Evolutionary conservation across 2,888 invertebrate genomes (phyloP).

Genomic region (Pseudanteris insignis): DNA sequence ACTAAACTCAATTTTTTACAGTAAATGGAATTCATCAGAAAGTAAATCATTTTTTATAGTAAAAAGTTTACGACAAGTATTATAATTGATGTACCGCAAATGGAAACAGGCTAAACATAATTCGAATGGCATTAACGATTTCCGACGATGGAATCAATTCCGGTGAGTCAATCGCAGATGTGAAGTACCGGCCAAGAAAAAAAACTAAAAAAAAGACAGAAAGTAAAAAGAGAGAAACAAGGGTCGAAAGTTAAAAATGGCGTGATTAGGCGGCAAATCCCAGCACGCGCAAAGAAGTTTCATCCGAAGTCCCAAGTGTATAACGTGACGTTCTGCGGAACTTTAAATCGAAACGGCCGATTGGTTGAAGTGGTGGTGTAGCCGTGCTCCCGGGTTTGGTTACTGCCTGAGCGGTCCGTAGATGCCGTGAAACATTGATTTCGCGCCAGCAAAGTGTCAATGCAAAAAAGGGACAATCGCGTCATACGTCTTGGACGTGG

Average conservation of each 20-base stretch:
- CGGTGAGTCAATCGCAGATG: too few species aligned
- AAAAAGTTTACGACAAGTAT: too few species aligned
- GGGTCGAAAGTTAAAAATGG: slow-evolving; percentile 16
- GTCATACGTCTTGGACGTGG: slow-evolving; percentile 46
- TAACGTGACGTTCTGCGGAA: slow-evolving; percentile 49
- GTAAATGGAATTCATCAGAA: too few species aligned
- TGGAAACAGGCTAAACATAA: too few species aligned
- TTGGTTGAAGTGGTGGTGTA: slow-evolving; percentile 37
- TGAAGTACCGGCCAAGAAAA: too few species aligned
- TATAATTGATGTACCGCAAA: too few species aligned
- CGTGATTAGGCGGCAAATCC: slow-evolving; percentile 17
- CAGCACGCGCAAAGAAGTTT: slow-evolving; percentile 32
- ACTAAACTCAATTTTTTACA: too few species aligned
- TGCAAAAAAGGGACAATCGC: slow-evolving; percentile 44
- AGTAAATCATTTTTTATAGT: too few species aligned
- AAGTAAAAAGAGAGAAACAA: background rate
- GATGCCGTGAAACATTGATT: slow-evolving; percentile 51
- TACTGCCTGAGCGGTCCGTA: slow-evolving; percentile 32
- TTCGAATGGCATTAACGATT: too few species aligned
- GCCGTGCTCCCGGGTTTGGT: slow-evolving; percentile 35
- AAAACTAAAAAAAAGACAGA: too few species aligned
- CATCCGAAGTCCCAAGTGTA: slow-evolving; percentile 46
- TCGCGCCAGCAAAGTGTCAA: slow-evolving; percentile 49
- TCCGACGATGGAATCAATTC: too few species aligned
- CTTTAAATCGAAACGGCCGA: slow-evolving; percentile 50